Percentiles rank a stretch among this genome's conserved stretches.
Evolutionary conservation across 1,140 invertebrate species (phyloP).

Genomic region (Hylaeus volcanicus): DNA sequence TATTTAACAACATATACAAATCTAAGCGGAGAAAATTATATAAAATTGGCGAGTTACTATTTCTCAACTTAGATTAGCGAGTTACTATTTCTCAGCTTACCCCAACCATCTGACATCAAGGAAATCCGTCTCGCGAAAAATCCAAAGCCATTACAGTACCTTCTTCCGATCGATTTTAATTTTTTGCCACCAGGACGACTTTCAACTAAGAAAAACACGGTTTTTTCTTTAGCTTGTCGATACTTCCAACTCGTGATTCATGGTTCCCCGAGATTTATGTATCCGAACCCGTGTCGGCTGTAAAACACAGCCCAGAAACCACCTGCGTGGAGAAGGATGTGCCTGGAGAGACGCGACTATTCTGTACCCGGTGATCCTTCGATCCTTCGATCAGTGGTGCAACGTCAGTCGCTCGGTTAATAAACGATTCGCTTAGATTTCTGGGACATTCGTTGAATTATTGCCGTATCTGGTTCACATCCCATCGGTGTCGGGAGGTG

Average conservation of each 20-base stretch:
- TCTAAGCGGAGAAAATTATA: too few species aligned
- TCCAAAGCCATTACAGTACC: not conserved
- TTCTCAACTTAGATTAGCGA: too few species aligned
- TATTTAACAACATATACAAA: too few species aligned
- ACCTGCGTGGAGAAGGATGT: not conserved
- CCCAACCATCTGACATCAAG: too few species aligned
- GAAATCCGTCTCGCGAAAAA: too few species aligned
- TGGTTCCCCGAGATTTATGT: slow-evolving; percentile 6
- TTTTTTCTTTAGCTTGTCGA: not conserved
- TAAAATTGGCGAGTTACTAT: too few species aligned
- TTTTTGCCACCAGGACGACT: not conserved
- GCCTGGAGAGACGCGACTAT: not conserved
- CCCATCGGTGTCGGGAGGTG: not conserved
- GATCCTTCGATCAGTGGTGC: not conserved
- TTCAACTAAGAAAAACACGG: not conserved
- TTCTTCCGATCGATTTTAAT: not conserved
- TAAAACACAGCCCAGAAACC: slow-evolving; percentile 7
- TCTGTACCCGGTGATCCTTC: not conserved
- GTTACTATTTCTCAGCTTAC: too few species aligned
- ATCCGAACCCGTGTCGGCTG: not conserved
- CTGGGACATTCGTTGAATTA: not conserved
- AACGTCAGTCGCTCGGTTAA: not conserved
- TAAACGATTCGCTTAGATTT: not conserved
- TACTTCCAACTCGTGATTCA: slow-evolving; percentile 1
- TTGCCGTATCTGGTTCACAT: not conserved